Conservation (phyloP, 2,113 vertebrate species). For the Cochlearius cochlearius region DNA sequence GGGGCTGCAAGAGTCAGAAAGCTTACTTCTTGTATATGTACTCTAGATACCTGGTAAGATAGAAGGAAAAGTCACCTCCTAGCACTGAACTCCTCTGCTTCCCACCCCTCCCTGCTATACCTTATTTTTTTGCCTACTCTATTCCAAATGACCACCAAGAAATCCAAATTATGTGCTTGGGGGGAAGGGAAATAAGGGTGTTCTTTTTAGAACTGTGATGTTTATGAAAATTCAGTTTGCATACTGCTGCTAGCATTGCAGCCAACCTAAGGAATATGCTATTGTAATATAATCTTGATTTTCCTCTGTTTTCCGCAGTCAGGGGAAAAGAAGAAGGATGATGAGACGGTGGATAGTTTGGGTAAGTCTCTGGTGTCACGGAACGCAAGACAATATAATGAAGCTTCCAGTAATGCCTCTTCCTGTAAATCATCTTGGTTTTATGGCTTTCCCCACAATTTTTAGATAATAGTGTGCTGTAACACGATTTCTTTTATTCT, state of each 20-base stretch:
- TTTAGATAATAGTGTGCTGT: not conserved
- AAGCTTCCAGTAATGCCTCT: not conserved
- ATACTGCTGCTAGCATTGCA: not conserved
- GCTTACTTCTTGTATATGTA: constrained; percentile 99
- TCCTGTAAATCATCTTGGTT: not conserved
- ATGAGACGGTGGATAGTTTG: constrained; percentile 96
- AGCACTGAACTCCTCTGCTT: not conserved
- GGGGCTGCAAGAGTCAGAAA: constrained; percentile 94
- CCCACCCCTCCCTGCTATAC: not conserved
- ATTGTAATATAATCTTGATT: not conserved
- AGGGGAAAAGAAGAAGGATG: constrained; percentile 98
- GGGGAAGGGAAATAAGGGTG: not conserved
- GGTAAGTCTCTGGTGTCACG: constrained; percentile 77
- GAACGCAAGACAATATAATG: not conserved
- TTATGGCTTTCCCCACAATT: not conserved
- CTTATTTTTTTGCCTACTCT: not conserved
- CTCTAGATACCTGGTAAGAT: constrained; percentile 94
- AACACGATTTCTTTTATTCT: not conserved
- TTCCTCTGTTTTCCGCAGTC: constrained; percentile 77
- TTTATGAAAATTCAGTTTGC: not conserved
- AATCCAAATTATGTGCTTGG: not conserved
- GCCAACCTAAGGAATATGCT: not conserved
- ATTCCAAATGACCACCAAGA: not conserved
- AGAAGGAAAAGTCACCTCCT: not conserved
- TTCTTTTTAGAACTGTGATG: not conserved